These are phyloP conservation scores for Geococcyx californianus DNA, from an alignment of 2,113 vertebrate genomes.

Conservation along the genomic window DNA sequence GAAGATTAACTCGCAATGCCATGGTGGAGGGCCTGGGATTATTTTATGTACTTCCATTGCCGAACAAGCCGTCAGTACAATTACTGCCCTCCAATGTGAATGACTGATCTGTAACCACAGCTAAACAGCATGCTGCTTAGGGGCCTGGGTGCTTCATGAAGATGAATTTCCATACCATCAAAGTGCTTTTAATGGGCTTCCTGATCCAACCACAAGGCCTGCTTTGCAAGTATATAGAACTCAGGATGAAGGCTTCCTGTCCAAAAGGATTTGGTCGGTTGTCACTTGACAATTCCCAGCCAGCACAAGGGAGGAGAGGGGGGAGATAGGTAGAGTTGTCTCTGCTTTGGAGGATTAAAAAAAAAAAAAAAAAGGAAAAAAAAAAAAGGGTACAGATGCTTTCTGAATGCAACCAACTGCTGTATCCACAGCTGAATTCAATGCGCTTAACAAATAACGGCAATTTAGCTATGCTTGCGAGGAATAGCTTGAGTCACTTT, in stretches of 20 bases:
- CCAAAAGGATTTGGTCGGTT: slow-evolving; percentile 85
- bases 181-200: slow-evolving; percentile 85
- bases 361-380: slow-evolving; percentile 14
- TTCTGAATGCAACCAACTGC: slow-evolving; percentile 81
- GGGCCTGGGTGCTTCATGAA: slow-evolving; percentile 79
- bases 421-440: slow-evolving; percentile 88
- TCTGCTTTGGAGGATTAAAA: slow-evolving; percentile 78
- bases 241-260: slow-evolving; percentile 82
- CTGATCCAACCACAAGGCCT: slow-evolving; percentile 81
- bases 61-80: slow-evolving; percentile 82
- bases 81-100: slow-evolving; percentile 81
- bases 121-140: slow-evolving; percentile 82
- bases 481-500: slow-evolving; percentile 92
- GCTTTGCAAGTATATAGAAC: slow-evolving; percentile 78
- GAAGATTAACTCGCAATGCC: slow-evolving; percentile 81
- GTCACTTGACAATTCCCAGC: slow-evolving; percentile 87
- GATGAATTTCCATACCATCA: slow-evolving; percentile 87
- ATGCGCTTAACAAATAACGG: slow-evolving; percentile 96
- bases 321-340: slow-evolving; percentile 76
- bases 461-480: slow-evolving; percentile 91
- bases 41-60: slow-evolving; percentile 83
- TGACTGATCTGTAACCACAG: slow-evolving; percentile 86
- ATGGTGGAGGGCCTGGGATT: slow-evolving; percentile 80
- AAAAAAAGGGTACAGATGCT: slow-evolving; percentile 80
- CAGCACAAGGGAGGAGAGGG: slow-evolving; percentile 69